A percentile compares a stretch with the other conserved stretches of the same genome.
These are phyloP conservation scores for Sycobia sp. DNA, from an alignment of 1,140 invertebrate species.

Conservation along the genomic window DNA sequence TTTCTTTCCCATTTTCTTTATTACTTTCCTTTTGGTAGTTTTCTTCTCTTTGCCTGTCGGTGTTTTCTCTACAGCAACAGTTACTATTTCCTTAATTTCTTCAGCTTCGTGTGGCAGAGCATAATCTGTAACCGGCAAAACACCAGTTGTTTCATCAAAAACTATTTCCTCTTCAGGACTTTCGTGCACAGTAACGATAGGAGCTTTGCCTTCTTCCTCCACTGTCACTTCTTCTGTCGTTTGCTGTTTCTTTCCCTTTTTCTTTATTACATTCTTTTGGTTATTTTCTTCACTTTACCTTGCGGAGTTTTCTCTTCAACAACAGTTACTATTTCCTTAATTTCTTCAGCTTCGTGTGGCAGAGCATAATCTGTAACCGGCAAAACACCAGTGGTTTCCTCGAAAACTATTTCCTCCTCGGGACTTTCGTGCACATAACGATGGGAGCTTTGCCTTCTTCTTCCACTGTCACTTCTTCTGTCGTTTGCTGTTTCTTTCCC, in stretches of 20 bases:
- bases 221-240: slow-evolving; percentile 28
- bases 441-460: slow-evolving; percentile 57
- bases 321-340: slow-evolving; percentile 30
- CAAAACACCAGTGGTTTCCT: slow-evolving; percentile 32
- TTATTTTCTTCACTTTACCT: slow-evolving; percentile 35
- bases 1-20: slow-evolving; percentile 44
- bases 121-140: slow-evolving; percentile 20
- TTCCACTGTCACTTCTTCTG: slow-evolving; percentile 60
- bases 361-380: slow-evolving; percentile 23
- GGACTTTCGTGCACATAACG: slow-evolving; percentile 42
- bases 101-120: slow-evolving; percentile 26
- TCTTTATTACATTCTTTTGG: slow-evolving; percentile 17
- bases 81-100: slow-evolving; percentile 30
- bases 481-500: slow-evolving; percentile 56
- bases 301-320: neutral
- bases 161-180: slow-evolving; percentile 35
- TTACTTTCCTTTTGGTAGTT: slow-evolving; percentile 46
- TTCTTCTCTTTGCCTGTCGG: slow-evolving; percentile 32
- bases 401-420: slow-evolving; percentile 37
- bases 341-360: slow-evolving; percentile 29
- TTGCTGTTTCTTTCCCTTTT: slow-evolving; percentile 37
- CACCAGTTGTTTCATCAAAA: slow-evolving; percentile 31
- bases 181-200: slow-evolving; percentile 2
- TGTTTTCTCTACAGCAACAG: slow-evolving; percentile 30
- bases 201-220: slow-evolving; percentile 43